Evolutionary conservation across 2,888 invertebrate species (phyloP).

Genomic region (Stenurella melanura): DNA sequence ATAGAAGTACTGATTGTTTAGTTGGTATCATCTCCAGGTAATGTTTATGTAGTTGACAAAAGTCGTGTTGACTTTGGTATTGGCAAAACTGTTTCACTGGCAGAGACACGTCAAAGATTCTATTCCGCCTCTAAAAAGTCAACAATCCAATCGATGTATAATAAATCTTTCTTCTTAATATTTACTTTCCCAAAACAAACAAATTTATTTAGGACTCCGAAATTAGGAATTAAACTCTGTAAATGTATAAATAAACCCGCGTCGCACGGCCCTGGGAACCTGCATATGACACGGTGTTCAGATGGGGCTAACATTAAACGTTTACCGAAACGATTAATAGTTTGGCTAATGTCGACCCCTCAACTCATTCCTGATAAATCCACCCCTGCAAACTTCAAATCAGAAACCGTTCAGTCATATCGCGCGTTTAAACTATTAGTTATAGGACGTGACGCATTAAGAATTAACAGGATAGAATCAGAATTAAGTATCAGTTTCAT

Average conservation of each 20-base stretch:
- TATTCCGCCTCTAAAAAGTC: too few species aligned
- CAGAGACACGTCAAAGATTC: too few species aligned
- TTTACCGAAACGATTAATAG: constrained; percentile 42
- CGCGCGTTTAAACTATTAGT: constrained; percentile 59
- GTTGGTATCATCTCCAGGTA: too few species aligned
- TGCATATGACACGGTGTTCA: constrained; percentile 24
- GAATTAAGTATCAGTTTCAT: constrained; percentile 70
- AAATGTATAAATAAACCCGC: constrained; percentile 7
- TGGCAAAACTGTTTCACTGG: too few species aligned
- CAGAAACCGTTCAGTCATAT: constrained; percentile 38
- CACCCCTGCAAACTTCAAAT: constrained; percentile 37
- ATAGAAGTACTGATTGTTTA: too few species aligned
- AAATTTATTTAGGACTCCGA: constrained; percentile 2
- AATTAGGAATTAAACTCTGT: constrained; percentile 12
- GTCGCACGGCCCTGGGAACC: constrained; percentile 1
- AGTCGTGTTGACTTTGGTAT: too few species aligned
- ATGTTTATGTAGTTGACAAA: too few species aligned
- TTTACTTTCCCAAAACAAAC: not conserved
- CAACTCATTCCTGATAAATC: constrained; percentile 27
- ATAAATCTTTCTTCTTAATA: too few species aligned
- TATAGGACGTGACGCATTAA: constrained; percentile 70
- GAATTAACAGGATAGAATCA: constrained; percentile 69
- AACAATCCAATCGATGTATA: too few species aligned
- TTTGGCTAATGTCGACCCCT: constrained; percentile 37
- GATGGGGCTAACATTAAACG: not conserved